These are phyloP conservation scores for Hyphantria cunea DNA, from an alignment of 1,140 invertebrate species.

Conservation along the genomic window DNA sequence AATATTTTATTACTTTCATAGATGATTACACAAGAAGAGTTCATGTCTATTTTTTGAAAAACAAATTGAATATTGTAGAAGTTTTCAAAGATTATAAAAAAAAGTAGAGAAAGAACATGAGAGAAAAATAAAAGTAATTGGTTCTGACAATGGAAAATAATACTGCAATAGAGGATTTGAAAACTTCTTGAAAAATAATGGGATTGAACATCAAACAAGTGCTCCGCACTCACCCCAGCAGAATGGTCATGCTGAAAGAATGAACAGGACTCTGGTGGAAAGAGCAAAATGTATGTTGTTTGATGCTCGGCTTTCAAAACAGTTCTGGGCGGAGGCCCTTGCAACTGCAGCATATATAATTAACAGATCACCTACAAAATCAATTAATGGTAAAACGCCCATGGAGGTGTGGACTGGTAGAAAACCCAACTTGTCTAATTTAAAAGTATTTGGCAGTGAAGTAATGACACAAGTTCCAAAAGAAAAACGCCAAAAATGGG, in stretches of 20 bases:
- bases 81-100: conserved; percentile 36
- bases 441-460: conserved; percentile 38
- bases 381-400: conserved; percentile 32
- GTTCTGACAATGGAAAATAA: conserved; percentile 38
- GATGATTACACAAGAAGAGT: conserved; percentile 33
- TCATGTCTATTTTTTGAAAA: conserved; percentile 38
- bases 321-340: neutral
- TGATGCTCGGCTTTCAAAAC: neutral
- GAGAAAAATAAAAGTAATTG: conserved; percentile 36
- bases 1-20: conserved; percentile 38
- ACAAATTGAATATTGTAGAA: conserved; percentile 35
- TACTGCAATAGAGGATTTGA: conserved; percentile 38
- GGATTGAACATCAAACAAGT: conserved; percentile 37
- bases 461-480: conserved; percentile 42
- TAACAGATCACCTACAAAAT: conserved; percentile 16
- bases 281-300: neutral
- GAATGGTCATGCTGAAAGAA: conserved; percentile 37
- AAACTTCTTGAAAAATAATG: conserved; percentile 29
- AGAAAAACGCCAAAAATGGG: conserved; percentile 45
- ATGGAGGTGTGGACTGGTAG: conserved; percentile 36
- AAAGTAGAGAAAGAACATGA: conserved; percentile 37
- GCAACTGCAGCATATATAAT: neutral
- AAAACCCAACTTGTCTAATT: conserved; percentile 36
- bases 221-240: conserved; percentile 38
- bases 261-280: conserved; percentile 34